Evolutionary conservation across 2,888 invertebrate species (phyloP).

Genomic region (Eumerus sabulonum): DNA sequence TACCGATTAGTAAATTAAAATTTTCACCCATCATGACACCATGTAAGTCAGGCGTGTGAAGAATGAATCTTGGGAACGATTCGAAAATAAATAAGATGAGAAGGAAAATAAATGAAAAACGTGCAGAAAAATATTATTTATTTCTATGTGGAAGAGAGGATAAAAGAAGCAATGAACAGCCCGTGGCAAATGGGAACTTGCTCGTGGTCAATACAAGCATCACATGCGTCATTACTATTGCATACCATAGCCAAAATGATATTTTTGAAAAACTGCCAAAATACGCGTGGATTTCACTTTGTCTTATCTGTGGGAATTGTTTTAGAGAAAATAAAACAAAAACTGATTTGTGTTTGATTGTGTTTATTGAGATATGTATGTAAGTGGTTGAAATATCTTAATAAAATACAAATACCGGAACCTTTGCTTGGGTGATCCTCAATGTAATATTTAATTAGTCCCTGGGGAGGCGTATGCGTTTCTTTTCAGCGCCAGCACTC

Average conservation of each 20-base stretch:
- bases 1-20: too few species aligned
- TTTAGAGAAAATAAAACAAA: too few species aligned
- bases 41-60: too few species aligned
- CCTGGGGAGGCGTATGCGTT: conserved; percentile 55
- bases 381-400: too few species aligned
- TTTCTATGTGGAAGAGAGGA: conserved; percentile 14
- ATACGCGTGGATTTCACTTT: conserved; percentile 9
- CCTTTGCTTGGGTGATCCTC: conserved; percentile 49
- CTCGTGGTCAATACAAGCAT: conserved; percentile 56
- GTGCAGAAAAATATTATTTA: conserved; percentile 45
- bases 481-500: conserved; percentile 74
- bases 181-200: conserved; percentile 8
- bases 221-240: conserved; percentile 55
- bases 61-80: too few species aligned
- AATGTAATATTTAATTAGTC: conserved; percentile 65
- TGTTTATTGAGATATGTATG: too few species aligned
- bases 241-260: conserved; percentile 20
- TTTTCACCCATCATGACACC: too few species aligned
- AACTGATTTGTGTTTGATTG: too few species aligned
- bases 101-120: conserved; percentile 41
- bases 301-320: too few species aligned
- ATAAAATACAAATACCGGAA: too few species aligned
- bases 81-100: too few species aligned
- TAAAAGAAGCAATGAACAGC: too few species aligned
- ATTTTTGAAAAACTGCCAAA: conserved; percentile 55